These are phyloP conservation scores for Ceraclea dissimilis DNA, from an alignment of 2,888 invertebrate genomes.

Conservation along the genomic window DNA sequence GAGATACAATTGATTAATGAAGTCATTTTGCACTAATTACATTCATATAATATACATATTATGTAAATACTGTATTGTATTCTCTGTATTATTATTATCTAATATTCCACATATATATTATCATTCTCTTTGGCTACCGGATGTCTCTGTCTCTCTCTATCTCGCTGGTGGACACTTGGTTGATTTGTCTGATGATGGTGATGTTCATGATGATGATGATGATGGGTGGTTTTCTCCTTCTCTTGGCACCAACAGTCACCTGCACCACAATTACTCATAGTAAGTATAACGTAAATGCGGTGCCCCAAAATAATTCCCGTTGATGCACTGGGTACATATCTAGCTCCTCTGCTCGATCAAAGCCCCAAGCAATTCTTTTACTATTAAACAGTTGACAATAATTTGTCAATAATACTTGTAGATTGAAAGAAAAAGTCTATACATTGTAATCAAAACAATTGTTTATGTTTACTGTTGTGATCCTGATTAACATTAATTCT, in stretches of 20 bases:
- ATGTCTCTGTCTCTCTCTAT: slow-evolving; percentile 19
- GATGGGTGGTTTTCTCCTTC: slow-evolving; percentile 20
- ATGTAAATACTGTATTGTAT: slow-evolving; percentile 4
- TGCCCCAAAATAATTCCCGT: background rate
- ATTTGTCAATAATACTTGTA: no score
- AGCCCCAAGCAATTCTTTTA: background rate
- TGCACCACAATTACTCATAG: slow-evolving; percentile 47
- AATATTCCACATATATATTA: background rate
- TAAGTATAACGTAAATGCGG: slow-evolving; percentile 34
- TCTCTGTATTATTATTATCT: slow-evolving; percentile 10
- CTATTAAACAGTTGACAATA: background rate
- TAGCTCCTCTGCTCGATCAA: background rate
- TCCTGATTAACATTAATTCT: no score
- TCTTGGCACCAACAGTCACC: slow-evolving; percentile 39
- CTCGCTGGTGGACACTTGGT: slow-evolving; percentile 24
- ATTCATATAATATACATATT: background rate
- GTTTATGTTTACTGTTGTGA: no score
- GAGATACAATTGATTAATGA: no score
- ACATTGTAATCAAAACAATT: no score
- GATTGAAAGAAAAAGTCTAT: no score
- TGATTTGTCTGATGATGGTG: slow-evolving; percentile 24
- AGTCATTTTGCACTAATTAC: background rate
- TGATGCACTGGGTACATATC: slow-evolving; percentile 1
- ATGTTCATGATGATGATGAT: slow-evolving; percentile 11
- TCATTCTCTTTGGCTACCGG: slow-evolving; percentile 23